Base-by-base conservation (phyloP, 2,888 invertebrate genomes). In the Sphaeridia pumilis region DNA sequence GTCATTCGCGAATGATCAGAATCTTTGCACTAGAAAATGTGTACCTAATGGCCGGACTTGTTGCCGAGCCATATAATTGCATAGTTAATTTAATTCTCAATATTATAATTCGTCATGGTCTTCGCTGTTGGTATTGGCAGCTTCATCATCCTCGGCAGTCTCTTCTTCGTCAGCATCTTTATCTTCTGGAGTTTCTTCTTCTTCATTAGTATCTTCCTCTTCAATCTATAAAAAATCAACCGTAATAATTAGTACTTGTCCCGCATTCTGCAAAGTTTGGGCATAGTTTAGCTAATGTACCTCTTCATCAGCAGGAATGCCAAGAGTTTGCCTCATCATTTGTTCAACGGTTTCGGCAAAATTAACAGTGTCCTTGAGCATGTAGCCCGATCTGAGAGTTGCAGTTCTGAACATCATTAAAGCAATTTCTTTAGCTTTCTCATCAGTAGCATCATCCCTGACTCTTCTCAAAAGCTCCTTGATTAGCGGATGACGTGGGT, bases 401-500 rank as follows among this genome's bases (percentile, higher is more conserved):
- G 95, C 93, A 46, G 90, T 89, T 69, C 84, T 82, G 76, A 86
- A 88, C 78, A 98, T 81, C 76, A 94, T 84, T 54, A 80, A 66
- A 10, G 94, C 92, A 71, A 89, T 87, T 53, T 85, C 82, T 69
- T 82, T 81, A 12, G 92, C 87, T 1, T 76, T 78, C 14, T 78
- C 74, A 71, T 92, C 89, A 34, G 80, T 79, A 41, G 83, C 78
- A 70, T 88, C 84, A 56, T 81, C 78, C 58, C 78, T 78, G 21
- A 95, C 84, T 66, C 89, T 78, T 27, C 83, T 80, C 69, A 94
- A 75, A 61, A 98, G 76, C 73, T 95, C 94, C 65, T 84, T 83
- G 68, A 98, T 83, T 46, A 98, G 76, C 22, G 98, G 97, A 78
- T 98, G 98, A 49, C 90, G 78, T 38, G 97, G 94, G 75, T 98